Evolutionary conservation across 2,797 vertebrate genomes (phyloP).

Genomic region (Myiothlypis coronata): DNA sequence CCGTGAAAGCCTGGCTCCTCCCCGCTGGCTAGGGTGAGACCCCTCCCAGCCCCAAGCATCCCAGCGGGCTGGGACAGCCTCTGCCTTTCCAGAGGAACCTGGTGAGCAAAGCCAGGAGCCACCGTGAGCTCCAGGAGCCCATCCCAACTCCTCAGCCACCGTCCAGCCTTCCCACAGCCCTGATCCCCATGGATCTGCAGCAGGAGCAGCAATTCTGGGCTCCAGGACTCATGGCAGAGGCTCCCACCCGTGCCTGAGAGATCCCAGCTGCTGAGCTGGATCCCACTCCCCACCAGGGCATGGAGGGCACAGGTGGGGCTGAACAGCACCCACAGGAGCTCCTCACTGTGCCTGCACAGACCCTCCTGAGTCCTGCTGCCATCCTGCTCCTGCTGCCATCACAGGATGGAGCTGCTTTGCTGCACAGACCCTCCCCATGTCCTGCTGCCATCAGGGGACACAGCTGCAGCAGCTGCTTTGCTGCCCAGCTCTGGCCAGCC

Average conservation of each 20-base stretch:
- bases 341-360: not conserved
- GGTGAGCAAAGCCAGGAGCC: fast-evolving
- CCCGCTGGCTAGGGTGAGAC: fast-evolving
- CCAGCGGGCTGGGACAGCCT: fast-evolving
- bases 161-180: not conserved
- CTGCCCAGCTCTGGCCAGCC: not conserved
- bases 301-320: fast-evolving
- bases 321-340: not conserved
- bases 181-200: not conserved
- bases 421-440: no score
- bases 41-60: not conserved
- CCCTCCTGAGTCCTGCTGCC: not conserved
- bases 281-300: not conserved
- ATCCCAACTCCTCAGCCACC: not conserved
- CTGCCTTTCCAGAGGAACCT: not conserved
- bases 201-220: not conserved
- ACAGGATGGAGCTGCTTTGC: no score
- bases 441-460: not conserved
- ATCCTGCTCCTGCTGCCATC: no score
- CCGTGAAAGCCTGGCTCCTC: not conserved
- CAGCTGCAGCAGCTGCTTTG: not conserved
- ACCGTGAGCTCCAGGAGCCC: fast-evolving
- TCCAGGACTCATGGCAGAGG: not conserved
- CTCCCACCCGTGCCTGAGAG: not conserved
- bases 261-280: not conserved